Conservation (phyloP, 2,797 vertebrate genomes). For the Orientallactaga sibirica region DNA sequence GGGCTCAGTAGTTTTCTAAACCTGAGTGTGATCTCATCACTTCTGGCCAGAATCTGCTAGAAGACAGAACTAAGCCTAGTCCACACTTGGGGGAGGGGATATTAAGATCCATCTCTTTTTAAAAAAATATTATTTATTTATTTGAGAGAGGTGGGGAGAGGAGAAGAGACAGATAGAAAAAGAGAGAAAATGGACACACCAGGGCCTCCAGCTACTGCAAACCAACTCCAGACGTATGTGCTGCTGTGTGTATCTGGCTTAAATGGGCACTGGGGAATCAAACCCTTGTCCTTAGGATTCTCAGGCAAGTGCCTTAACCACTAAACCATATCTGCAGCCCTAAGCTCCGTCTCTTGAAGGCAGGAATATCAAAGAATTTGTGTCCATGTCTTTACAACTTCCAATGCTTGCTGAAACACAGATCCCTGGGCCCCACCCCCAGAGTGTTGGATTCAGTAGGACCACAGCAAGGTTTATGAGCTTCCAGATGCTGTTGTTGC, state of each 20-base stretch:
- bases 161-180: too few species aligned
- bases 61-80: background rate
- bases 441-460: slow-evolving; percentile 2
- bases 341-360: background rate
- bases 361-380: slow-evolving; percentile 30
- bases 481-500: background rate
- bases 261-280: too few species aligned
- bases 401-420: background rate
- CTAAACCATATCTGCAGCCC: too few species aligned
- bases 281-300: too few species aligned
- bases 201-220: too few species aligned
- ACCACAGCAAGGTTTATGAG: background rate
- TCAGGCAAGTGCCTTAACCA: too few species aligned
- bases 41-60: slow-evolving; percentile 2
- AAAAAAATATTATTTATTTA: too few species aligned
- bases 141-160: too few species aligned
- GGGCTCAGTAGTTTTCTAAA: slow-evolving; percentile 6
- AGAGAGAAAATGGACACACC: too few species aligned
- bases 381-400: background rate
- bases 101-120: background rate
- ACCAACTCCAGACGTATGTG: too few species aligned
- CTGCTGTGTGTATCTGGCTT: too few species aligned
- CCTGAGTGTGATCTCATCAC: slow-evolving; percentile 26
- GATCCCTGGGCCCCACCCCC: background rate
- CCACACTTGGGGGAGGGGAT: background rate